phyloP scores from a whole-genome alignment of 2,888 invertebrate species.

The Eumacrocentrus americanus region DNA sequence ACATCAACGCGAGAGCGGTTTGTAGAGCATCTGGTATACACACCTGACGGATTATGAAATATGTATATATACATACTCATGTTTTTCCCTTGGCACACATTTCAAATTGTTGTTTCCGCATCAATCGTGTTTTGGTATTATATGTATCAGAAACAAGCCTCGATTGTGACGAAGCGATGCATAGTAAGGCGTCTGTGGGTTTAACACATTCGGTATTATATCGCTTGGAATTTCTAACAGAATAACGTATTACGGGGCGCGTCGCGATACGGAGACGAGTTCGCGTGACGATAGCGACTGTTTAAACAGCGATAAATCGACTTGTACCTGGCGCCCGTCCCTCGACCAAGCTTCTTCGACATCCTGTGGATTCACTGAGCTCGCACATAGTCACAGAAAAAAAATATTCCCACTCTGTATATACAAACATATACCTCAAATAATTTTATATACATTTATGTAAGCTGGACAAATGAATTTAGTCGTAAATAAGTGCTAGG shows the following conservation, averaged over 20 bases:
- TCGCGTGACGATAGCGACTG: conserved; percentile 52
- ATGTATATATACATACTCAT: too few relatives aligned
- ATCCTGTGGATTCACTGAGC: neutral
- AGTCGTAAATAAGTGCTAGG: conserved; percentile 3
- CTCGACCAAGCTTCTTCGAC: conserved; percentile 13
- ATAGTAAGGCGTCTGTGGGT: neutral
- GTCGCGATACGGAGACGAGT: conserved; percentile 39
- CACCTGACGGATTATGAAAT: too few relatives aligned
- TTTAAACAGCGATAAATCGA: conserved; percentile 56
- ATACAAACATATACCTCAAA: neutral
- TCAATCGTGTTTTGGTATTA: too few relatives aligned
- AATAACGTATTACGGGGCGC: conserved; percentile 35
- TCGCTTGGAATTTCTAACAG: conserved; percentile 33
- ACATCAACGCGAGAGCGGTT: too few relatives aligned
- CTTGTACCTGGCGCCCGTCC: conserved; percentile 44
- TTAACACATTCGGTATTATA: neutral
- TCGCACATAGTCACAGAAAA: neutral
- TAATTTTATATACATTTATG: neutral
- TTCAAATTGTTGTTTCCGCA: neutral
- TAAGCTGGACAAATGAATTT: neutral
- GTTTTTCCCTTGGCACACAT: neutral
- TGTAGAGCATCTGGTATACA: too few relatives aligned
- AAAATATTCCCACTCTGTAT: neutral
- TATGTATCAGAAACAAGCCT: too few relatives aligned
- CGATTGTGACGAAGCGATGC: too few relatives aligned